Conservation (phyloP, 92 coral and sea anemone species). For the Pocillopora grandis region DNA sequence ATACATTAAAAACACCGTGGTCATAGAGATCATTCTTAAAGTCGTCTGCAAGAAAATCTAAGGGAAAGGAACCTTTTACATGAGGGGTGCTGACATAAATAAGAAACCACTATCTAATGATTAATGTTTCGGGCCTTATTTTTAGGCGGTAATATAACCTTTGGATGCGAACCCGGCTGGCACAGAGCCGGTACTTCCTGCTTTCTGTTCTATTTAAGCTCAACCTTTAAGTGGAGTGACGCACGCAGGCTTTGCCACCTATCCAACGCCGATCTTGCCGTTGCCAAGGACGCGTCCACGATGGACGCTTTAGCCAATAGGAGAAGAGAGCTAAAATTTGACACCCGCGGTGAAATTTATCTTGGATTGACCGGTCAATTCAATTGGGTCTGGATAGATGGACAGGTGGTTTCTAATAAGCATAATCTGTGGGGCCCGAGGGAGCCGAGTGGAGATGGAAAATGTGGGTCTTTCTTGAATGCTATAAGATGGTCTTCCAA, state of each 20-base stretch:
- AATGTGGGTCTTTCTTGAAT: slow-evolving; percentile 20
- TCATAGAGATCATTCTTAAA: too few relatives aligned
- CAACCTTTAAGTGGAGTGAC: neutral
- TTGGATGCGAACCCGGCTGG: slow-evolving; percentile 39
- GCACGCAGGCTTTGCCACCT: slow-evolving; percentile 26
- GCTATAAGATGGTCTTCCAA: slow-evolving; percentile 30
- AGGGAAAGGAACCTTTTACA: too few relatives aligned
- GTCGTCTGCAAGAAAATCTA: too few relatives aligned
- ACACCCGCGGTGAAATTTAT: neutral
- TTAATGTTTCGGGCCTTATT: neutral
- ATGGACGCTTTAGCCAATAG: neutral
- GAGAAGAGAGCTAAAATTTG: neutral
- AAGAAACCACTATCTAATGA: too few relatives aligned
- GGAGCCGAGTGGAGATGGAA: slow-evolving; percentile 41
- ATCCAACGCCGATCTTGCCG: slow-evolving; percentile 22
- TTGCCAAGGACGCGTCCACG: neutral
- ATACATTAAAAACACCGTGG: too few relatives aligned
- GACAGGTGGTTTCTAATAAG: neutral
- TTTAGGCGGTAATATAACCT: neutral
- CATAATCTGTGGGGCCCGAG: slow-evolving; percentile 16
- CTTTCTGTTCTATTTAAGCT: neutral
- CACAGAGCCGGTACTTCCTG: neutral
- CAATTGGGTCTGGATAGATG: slow-evolving; percentile 29
- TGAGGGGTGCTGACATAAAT: too few relatives aligned
- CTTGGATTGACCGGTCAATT: slow-evolving; percentile 24